phyloP scores from a whole-genome alignment of 2,888 invertebrate genomes.

The Cremastobaeus sp. region DNA sequence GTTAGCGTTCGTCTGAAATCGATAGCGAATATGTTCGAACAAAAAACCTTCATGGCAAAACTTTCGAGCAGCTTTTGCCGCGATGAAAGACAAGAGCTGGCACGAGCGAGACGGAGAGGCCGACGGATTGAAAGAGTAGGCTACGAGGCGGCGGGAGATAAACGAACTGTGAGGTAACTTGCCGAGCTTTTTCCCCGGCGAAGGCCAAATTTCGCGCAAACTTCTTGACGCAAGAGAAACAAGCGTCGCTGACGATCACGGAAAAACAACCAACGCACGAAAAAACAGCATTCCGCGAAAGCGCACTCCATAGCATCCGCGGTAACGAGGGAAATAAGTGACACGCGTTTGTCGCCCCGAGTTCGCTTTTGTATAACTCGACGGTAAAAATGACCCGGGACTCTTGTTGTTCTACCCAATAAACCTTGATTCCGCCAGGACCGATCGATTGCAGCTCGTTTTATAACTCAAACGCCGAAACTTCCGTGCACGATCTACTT shows the following conservation, averaged over 20 bases:
- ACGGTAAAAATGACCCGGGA: conserved; percentile 18
- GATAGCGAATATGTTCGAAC: conserved; percentile 62
- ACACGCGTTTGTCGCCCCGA: too few relatives aligned
- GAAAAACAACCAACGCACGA: conserved; percentile 52
- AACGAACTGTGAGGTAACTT: conserved; percentile 53
- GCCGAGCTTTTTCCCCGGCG: conserved; percentile 47
- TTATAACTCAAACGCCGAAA: too few relatives aligned
- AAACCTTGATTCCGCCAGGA: too few relatives aligned
- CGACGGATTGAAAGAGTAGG: conserved; percentile 58
- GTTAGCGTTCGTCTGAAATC: conserved; percentile 55
- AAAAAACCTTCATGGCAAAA: conserved; percentile 60
- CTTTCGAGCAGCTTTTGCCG: conserved; percentile 61
- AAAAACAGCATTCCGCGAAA: conserved; percentile 33
- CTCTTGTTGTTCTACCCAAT: too few relatives aligned
- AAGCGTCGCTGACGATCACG: conserved; percentile 46
- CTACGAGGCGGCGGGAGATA: conserved; percentile 48
- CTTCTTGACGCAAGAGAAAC: conserved; percentile 51
- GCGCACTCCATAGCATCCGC: conserved; percentile 26
- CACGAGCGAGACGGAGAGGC: conserved; percentile 32
- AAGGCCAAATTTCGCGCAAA: conserved; percentile 54
- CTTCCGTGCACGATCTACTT: too few relatives aligned
- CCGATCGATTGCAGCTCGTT: too few relatives aligned
- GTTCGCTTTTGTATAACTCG: too few relatives aligned
- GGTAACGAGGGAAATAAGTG: conserved; percentile 42
- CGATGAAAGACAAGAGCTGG: conserved; percentile 47